Percentiles rank a stretch among this genome's conserved stretches.
Conservation (phyloP, 2,113 vertebrate species). For the Columba janthina region DNA sequence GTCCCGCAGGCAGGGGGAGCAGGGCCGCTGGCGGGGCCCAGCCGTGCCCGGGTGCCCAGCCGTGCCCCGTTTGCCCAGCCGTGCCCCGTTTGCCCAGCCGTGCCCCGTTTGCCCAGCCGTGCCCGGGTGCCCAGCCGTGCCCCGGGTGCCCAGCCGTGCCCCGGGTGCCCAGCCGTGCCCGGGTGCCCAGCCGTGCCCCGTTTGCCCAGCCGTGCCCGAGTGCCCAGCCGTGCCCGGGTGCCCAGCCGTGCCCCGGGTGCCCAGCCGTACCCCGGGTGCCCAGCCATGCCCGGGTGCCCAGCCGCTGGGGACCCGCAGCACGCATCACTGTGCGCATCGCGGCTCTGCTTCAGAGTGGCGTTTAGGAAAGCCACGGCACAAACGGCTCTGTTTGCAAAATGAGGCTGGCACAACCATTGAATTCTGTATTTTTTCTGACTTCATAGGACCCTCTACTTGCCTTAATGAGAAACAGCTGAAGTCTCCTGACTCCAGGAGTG, state of each 20-base stretch:
- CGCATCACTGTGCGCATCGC: too few species aligned
- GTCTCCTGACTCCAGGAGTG: not conserved
- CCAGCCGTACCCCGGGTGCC: not conserved
- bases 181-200: too few species aligned
- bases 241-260: too few species aligned
- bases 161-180: not conserved
- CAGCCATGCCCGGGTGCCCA: not conserved
- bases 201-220: too few species aligned
- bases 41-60: not conserved
- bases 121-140: too few species aligned
- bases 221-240: too few species aligned
- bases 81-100: too few species aligned
- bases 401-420: not conserved
- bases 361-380: not conserved
- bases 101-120: too few species aligned
- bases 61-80: too few species aligned
- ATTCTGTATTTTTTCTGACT: not conserved
- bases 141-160: too few species aligned
- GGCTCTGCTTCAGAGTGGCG: not conserved
- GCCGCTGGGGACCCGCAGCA: fast-evolving
- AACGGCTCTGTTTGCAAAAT: not conserved
- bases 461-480: not conserved
- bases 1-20: not conserved
- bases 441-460: not conserved
- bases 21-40: fast-evolving